Evolutionary conservation across 2,888 invertebrate species (phyloP), one percentile per base, ranked within the genome.

Genomic region (Strigamia transsilvanica): DNA sequence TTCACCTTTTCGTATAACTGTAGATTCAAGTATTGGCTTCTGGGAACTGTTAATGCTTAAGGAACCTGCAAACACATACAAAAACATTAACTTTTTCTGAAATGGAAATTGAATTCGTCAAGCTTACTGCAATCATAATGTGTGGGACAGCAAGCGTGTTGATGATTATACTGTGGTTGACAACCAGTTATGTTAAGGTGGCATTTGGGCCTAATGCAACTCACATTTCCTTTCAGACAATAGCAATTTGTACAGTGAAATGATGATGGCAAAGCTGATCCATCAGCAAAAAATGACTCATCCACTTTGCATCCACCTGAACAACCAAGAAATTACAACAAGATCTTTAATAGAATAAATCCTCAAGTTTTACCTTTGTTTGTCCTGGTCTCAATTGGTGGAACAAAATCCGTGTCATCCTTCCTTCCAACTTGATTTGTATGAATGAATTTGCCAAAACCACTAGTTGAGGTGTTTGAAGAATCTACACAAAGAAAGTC

Each of bases 241-340:
- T 66, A 66, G 61, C 61, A 66, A 66, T 66, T 66, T n/a, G 61
- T 66, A 18, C 61, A 66, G 61, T 18, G 61, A 66, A 18, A 23
- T 18, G 61, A 66, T 5, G 61, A 66, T 23, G 61, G 61, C 23
- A 66, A 23, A 23, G 61, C 61, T 23, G 61, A 66, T 21, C 61
- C 61, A 23, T 66, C 61, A 12, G 61, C 61, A 12, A 66, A 66
- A 23, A 23, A 66, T 18, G 61, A 66, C 61, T 66, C 61, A 23
- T 66, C 61, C 4, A 66, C 61, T 66, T 66, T 66, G 23, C 61
- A 66, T 12, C 61, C 61, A 66, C 21, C 61, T 46, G 15, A 0
- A 4, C 46, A 46, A 46, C 15, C 15, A 46, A 46, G 13, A 13
- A 15, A 46, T 46, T 18, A 66, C 1, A 66, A 66, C 23, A 21